Base-by-base conservation (phyloP, 2,888 invertebrate genomes). In the Ypsolopha sequella region DNA sequence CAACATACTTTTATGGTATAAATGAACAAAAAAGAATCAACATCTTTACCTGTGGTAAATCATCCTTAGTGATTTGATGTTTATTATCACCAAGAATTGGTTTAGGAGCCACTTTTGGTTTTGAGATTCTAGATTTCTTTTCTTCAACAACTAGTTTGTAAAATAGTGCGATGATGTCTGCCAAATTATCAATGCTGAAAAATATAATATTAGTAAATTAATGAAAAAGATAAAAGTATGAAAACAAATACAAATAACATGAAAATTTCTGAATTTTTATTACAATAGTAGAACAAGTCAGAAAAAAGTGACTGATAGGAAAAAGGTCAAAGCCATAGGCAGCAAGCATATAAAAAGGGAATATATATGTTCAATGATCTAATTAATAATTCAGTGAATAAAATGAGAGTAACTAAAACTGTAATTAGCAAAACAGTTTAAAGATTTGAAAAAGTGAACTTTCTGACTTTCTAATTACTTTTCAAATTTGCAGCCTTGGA, bases 171-270 rank as follows among this genome's bases (percentile, higher is more conserved):
- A 89, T 85, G 58, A 90, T 89, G 39, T 89, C 87, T 43, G 89
- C 87, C 56, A 92, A 73, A 56, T 89, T 87, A 65, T 92, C 91
- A 54, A 90, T 88, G 70, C 92, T 92, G 73, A 57, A 88, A 73
- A 54, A 54, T 47, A 53, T 14, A 13, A 13, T 9, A 13, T 43
- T 43, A 13, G 13, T 39, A 44, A 11, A 52, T 11, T 13, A 8
- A 35, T 24, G 4, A 24, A 24, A 24, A 24, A 24, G 24, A 24
- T 24, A 24, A 24, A 24, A n/a, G n/a, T n/a, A n/a, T n/a, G n/a
- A n/a, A n/a, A n/a, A n/a, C n/a, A n/a, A 24, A 24, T 24, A 24
- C 24, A 3, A 24, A 4, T 24, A 24, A 24, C 24, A 3, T 24
- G 2, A 24, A 24, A 24, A 24, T 24, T 24, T 24, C 24, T 24